A percentile compares a stretch with the other conserved stretches of the same genome.
Conservation (phyloP, 2,888 invertebrate genomes). For the Plebejus melissa region DNA sequence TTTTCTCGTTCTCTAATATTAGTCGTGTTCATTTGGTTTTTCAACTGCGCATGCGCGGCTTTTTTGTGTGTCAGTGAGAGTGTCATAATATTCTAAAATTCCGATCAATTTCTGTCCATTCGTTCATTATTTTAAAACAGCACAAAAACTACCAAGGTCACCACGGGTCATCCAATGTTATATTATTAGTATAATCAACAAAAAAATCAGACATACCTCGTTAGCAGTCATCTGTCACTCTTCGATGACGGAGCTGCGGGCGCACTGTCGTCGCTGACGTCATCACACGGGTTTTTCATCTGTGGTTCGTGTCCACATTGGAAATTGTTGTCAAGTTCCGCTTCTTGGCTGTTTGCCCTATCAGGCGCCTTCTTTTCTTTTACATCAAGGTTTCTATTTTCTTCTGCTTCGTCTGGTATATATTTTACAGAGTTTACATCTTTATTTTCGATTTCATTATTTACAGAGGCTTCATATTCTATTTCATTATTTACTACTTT, state of each 20-base stretch:
- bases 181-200: conserved; percentile 3
- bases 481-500: not conserved
- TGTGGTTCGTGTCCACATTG: not conserved
- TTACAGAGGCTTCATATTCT: not conserved
- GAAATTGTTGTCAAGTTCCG: not conserved
- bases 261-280: not conserved
- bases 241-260: not conserved
- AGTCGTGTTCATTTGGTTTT: too few species aligned
- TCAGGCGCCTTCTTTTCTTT: not conserved
- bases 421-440: too few species aligned
- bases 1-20: too few species aligned
- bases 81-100: too few species aligned
- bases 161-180: not conserved
- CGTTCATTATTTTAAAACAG: not conserved
- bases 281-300: not conserved
- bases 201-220: not conserved
- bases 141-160: not conserved
- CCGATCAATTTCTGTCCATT: not conserved
- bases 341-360: not conserved
- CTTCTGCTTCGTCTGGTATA: not conserved
- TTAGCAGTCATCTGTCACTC: conserved; percentile 19
- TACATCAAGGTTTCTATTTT: not conserved
- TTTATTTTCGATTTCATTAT: not conserved
- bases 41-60: too few species aligned
- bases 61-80: too few species aligned